These are phyloP conservation scores for Leucozona laternaria DNA, from an alignment of 2,888 invertebrate genomes.

Conservation along the genomic window DNA sequence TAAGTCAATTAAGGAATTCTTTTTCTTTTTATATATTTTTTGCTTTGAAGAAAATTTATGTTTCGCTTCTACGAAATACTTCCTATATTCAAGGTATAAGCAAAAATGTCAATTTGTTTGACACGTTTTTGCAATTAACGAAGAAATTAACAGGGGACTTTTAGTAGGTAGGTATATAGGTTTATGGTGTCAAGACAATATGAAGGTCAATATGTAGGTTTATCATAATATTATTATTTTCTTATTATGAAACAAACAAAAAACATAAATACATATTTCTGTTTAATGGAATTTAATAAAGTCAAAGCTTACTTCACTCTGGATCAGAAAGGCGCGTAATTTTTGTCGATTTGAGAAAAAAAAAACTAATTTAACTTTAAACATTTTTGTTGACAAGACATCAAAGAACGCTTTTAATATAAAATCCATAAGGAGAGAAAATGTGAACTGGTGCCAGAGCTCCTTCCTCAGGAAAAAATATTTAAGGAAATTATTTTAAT, in stretches of 20 bases:
- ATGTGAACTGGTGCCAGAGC: too few species aligned
- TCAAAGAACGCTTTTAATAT: too few species aligned
- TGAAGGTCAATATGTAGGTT: background rate
- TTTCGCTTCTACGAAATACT: background rate
- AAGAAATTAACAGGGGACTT: background rate
- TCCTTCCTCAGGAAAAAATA: too few species aligned
- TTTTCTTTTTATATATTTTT: background rate
- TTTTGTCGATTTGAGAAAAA: too few species aligned
- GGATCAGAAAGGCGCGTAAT: too few species aligned
- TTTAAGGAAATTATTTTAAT: too few species aligned
- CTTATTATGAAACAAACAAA: background rate
- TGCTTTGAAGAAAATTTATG: slow-evolving; percentile 1
- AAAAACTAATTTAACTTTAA: too few species aligned
- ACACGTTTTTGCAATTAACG: slow-evolving; percentile 35
- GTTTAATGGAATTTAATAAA: background rate
- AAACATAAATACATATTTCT: background rate
- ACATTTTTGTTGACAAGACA: too few species aligned
- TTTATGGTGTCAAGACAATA: slow-evolving; percentile 11
- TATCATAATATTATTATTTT: too few species aligned
- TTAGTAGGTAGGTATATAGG: background rate
- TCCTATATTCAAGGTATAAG: background rate
- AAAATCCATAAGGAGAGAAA: too few species aligned
- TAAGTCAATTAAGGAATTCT: slow-evolving; percentile 26
- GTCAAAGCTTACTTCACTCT: too few species aligned
- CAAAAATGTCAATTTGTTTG: slow-evolving; percentile 18